Base-by-base conservation (phyloP, 1,140 invertebrate species). In the Pissodes strobi region DNA sequence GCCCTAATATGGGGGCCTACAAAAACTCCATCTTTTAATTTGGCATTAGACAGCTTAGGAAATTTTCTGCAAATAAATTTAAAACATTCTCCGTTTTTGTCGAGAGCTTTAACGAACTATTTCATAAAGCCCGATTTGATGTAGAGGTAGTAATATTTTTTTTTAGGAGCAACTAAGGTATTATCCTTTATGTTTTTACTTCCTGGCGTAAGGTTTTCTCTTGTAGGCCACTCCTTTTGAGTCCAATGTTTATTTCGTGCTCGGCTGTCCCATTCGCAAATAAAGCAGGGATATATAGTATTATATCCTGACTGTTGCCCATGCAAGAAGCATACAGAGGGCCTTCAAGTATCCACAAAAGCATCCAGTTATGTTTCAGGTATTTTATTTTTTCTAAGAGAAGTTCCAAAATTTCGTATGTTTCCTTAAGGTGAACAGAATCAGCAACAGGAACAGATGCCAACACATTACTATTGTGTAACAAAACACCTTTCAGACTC, bases 251-350 rank as follows among this genome's bases (percentile, higher is more conserved):
- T 38, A 17, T 64, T 10, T 52, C 57, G 66, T 30, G 64, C 72
- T 46, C 79, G 70, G 57, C 77, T 80, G 59, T 80, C 73, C 75
- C 79, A 81, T 43, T 75, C 56, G 58, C 78, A 80, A 13, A 81
- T 45, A 64, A 72, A 78, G 61, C 76, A 80, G 4, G 61, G 65
- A 63, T 70, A 76, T 49, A 81, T 81, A 4, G 12, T 62, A 37
- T 52, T 57, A 30, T 67, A 46, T 18, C 49, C 58, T 27, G 38
- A 45, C 46, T 66, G 64, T 21, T 51, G 57, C 9, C 59, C 51
- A 38, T 52, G 30, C 5, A n/a, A n/a, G n/a, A n/a, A 69, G 59
- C 45, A 55, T 37, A 30, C 41, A 38, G 1, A 66, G 37, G 39
- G 66, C 57, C 63, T 59, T 69, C n/a, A 63, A 38, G 43, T 67